Evolutionary conservation across 2,888 invertebrate species (phyloP), one percentile per base, ranked within the genome.

Genomic region (Leptinotarsa rubiginosa): DNA sequence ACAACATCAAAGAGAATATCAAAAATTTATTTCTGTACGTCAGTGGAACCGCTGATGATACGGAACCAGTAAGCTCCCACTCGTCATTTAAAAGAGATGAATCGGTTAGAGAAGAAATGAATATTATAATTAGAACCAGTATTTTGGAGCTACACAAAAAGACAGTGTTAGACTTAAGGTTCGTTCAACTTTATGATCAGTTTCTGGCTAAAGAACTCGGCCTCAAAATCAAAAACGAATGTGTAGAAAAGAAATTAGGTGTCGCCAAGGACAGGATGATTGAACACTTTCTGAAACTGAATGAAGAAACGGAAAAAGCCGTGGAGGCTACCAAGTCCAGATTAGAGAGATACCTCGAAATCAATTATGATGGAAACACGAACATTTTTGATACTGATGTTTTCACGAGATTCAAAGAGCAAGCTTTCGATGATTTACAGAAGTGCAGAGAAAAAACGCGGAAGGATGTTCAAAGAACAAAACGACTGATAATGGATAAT

Each of bases 141-240:
- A 47, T 72, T 31, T 13, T 7, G 7, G 59, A 67, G 18, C n/a
- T 72, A 1, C 72, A 59, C 4, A 18, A 59, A n/a, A 72, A 72
- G 22, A 41, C 67, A 5, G 22, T 15, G n/a, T 41, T 72, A 2
- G 72, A 72, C 20, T 25, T 72, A 18, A 47, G 62, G 13, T 41
- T 72, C 12, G 41, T 72, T 7, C 31, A 72, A 31, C 31, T 72
- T 4, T 67, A 67, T 25, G 67, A 72, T 62, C n/a, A 25, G 31
- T 67, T 66, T 18, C 5, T 67, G 7, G 50, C 25, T n/a, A 59
- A 67, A 12, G 41, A 66, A 25, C 47, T 66, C n/a, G 31, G n/a
- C 31, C 31, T n/a, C 0, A 25, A 47, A 25, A 56, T 56, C 15
- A 54, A 67, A 5, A 72, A 54, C 4, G 10, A 54, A 31, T 52